Base-by-base conservation (phyloP, 2,888 invertebrate genomes). In the Rhorus exstirpatorius region DNA sequence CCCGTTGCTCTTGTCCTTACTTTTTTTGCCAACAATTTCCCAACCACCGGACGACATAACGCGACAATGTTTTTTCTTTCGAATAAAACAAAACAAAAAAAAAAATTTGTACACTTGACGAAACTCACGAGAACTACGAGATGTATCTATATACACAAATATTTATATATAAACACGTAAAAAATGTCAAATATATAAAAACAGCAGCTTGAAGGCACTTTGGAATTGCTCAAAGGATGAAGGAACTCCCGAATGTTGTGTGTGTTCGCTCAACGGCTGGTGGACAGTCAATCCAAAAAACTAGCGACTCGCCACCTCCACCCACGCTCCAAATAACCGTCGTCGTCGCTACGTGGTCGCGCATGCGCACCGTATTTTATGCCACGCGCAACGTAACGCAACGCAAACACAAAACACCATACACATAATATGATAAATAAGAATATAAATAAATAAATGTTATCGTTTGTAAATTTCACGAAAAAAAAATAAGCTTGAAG, bases 1-100 rank as follows among this genome's bases (percentile, higher is more conserved):
- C 91, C 93, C 92, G 82, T 89, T 92, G 75, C 85, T 91, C 83
- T 93, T 95, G 49, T 94, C 94, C 83, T 95, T 95, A 91, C 96
- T 96, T 86, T 94, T 95, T 91, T 95, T 96, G 61, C 91, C 91
- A 61, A 93, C 93, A 53, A 93, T 88, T 91, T 93, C 93, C 93
- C 93, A 93, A 49, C 89, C 92, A 67, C 92, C 91, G 46, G 92
- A 87, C 49, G 91, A 91, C 93, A 93, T 93, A 79, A 46, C 6
- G 2, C 6, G 2, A 31, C 6, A 31, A 31, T 26, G 24, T 7
- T 51, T 46, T 74, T 51, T 74, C 12, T 49, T 63, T 55, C 38
- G 38, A 38, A 38, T 1, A 38, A 38, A 38, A 38, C 7, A 38
- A 24, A 44, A 17, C 17, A 44, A 31, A 17, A 31, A 46, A 44